Evolutionary conservation across 2,888 invertebrate species (phyloP).

Genomic region (Anarsia innoxiella): DNA sequence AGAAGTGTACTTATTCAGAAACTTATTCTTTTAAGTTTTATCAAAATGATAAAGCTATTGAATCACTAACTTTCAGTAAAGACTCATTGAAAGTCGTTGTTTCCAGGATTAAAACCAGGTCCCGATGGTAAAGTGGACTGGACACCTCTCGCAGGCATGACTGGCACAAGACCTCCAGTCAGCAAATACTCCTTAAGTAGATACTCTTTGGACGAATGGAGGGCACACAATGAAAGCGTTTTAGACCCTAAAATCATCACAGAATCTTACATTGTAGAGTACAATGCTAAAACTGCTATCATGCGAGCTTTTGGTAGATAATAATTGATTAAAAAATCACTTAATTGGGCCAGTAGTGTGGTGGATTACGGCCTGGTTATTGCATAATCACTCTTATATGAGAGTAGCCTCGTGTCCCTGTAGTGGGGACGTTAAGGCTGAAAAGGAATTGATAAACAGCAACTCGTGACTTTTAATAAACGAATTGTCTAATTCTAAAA

Average conservation of each 20-base stretch:
- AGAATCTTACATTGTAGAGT: constrained; percentile 74
- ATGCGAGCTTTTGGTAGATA: constrained; percentile 77
- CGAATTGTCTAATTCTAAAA: too few species aligned
- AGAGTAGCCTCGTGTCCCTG: too few species aligned
- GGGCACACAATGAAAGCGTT: constrained; percentile 72
- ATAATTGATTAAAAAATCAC: constrained; percentile 81
- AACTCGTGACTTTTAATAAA: too few species aligned
- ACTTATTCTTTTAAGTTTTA: neutral
- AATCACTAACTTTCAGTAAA: too few species aligned
- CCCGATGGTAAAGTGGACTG: constrained; percentile 84
- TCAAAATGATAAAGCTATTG: too few species aligned
- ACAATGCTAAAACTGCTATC: constrained; percentile 78
- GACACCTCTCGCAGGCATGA: constrained; percentile 80
- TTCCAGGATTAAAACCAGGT: constrained; percentile 69
- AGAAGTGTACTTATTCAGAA: too few species aligned
- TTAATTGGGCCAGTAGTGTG: too few species aligned
- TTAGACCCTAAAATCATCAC: constrained; percentile 68
- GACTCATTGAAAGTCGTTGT: neutral
- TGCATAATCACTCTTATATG: too few species aligned
- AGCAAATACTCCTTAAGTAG: constrained; percentile 85
- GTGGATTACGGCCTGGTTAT: too few species aligned
- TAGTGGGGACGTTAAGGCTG: too few species aligned
- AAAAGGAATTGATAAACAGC: too few species aligned
- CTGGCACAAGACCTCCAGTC: constrained; percentile 83
- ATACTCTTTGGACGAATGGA: constrained; percentile 84